phyloP scores from a whole-genome alignment of 2,113 vertebrate species.

The Camelus dromedarius region DNA sequence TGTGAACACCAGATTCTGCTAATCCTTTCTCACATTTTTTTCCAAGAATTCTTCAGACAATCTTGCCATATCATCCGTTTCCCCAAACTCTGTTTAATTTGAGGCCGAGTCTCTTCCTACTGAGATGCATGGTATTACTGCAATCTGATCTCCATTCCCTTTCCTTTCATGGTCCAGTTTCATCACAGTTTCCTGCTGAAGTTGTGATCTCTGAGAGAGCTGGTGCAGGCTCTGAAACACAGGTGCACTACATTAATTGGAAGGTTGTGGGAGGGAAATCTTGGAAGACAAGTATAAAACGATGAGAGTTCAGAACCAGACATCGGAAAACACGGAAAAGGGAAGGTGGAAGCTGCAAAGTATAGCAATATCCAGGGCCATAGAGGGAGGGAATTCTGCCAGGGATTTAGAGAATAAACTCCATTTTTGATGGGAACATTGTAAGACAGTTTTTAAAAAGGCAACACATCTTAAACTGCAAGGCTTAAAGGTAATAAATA shows the following conservation, averaged over 20 bases:
- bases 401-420: neutral
- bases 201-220: neutral
- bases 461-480: neutral
- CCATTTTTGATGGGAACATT: neutral
- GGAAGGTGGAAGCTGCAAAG: neutral
- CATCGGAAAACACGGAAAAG: neutral
- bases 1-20: constrained; percentile 38
- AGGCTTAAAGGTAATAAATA: neutral
- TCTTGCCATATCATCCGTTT: neutral
- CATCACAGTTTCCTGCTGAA: neutral
- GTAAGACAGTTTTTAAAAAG: neutral
- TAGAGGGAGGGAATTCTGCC: neutral
- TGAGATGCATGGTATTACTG: neutral
- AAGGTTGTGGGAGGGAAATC: neutral
- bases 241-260: neutral
- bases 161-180: neutral
- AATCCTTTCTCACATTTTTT: neutral
- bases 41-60: constrained; percentile 4
- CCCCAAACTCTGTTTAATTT: neutral
- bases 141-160: neutral
- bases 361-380: rapidly evolving
- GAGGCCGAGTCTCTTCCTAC: neutral
- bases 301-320: neutral
- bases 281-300: neutral
- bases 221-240: neutral